Evolutionary conservation across 2,797 vertebrate species (phyloP).

Genomic region (Semotilus atromaculatus): DNA sequence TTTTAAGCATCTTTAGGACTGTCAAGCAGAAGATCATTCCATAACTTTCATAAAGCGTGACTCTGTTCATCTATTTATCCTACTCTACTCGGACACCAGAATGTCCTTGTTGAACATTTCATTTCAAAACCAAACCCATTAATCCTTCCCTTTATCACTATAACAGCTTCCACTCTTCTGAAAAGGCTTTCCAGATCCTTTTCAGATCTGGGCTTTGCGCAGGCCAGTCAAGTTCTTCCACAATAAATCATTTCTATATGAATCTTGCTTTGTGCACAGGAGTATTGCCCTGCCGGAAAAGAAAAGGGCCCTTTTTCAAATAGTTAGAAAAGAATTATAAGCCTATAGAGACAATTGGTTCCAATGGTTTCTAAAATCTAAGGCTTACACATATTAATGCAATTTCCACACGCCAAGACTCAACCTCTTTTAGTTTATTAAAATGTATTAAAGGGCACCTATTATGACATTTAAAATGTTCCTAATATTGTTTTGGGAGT

Average conservation of each 20-base stretch:
- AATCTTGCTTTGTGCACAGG: not conserved
- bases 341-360: not conserved
- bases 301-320: not conserved
- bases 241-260: not conserved
- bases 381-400: not conserved
- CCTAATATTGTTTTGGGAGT: no score
- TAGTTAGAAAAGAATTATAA: not conserved
- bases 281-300: not conserved
- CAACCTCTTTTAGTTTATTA: not conserved
- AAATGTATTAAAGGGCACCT: not conserved
- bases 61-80: constrained; percentile 1
- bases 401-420: not conserved
- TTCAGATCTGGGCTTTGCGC: not conserved
- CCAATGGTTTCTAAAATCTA: not conserved
- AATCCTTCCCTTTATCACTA: not conserved
- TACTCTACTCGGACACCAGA: not conserved
- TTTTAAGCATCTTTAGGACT: constrained; percentile 44
- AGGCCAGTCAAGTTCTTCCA: not conserved
- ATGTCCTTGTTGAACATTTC: not conserved
- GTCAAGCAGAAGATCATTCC: not conserved
- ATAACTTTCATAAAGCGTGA: not conserved
- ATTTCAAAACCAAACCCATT: not conserved
- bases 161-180: not conserved
- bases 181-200: not conserved
- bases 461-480: no score